phyloP scores from a whole-genome alignment of 92 coral and sea anemone genomes.

The Epizoanthus illoricatus region DNA sequence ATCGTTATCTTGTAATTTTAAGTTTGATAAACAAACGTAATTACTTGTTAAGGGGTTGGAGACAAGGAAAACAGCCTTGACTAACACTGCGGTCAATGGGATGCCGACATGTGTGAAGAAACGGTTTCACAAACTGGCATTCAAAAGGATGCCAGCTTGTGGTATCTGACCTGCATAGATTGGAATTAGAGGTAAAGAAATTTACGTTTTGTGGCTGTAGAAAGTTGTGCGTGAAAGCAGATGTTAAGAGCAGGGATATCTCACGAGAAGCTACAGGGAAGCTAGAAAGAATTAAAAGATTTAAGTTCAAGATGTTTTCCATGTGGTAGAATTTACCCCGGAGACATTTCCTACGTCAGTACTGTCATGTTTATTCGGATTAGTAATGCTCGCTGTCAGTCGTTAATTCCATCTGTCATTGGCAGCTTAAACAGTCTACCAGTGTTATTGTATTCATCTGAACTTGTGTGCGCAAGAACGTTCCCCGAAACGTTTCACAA shows the following conservation, averaged over 20 bases:
- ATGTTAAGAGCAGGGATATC: not conserved
- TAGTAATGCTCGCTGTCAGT: slow-evolving; percentile 5
- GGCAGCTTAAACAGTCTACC: not conserved
- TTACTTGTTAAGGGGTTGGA: slow-evolving; percentile 35
- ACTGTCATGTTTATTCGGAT: slow-evolving; percentile 4
- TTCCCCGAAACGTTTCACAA: too few relatives aligned
- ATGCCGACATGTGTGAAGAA: not conserved
- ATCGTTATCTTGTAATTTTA: slow-evolving; percentile 32
- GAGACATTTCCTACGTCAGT: not conserved
- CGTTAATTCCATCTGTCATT: slow-evolving; percentile 17
- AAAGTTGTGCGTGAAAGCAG: not conserved
- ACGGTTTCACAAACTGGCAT: not conserved
- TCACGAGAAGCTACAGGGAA: not conserved
- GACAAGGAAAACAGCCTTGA: slow-evolving; percentile 10
- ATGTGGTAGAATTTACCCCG: not conserved
- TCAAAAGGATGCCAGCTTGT: not conserved
- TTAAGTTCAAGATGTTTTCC: not conserved
- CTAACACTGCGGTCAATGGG: slow-evolving; percentile 26
- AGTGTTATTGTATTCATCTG: not conserved
- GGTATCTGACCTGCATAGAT: not conserved
- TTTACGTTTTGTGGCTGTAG: not conserved
- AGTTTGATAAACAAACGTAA: slow-evolving; percentile 31
- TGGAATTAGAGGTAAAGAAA: not conserved
- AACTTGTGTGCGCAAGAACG: too few relatives aligned
- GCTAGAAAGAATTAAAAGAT: not conserved